Percentiles rank a stretch among this genome's conserved stretches.
These are phyloP conservation scores for Pongo pygmaeus DNA, from an alignment of 2,113 vertebrate species.

Conservation along the genomic window DNA sequence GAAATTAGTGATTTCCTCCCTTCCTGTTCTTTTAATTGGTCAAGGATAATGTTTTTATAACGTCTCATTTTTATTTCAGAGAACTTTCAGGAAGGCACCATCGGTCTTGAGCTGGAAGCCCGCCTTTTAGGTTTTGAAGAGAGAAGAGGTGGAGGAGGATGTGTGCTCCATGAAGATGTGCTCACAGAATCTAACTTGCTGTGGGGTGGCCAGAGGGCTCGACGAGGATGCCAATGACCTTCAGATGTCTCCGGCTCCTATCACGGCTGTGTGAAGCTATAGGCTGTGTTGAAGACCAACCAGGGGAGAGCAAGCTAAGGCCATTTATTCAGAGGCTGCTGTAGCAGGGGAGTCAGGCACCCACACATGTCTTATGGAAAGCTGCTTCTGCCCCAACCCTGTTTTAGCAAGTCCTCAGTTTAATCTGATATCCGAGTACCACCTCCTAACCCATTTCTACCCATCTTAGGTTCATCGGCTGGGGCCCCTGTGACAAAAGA, in stretches of 20 bases:
- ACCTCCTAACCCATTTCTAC: no score
- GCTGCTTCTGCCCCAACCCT: no score
- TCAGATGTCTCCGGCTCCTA: background rate
- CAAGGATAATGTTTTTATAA: background rate
- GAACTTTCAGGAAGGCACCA: background rate
- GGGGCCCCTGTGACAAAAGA: no score
- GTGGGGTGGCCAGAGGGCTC: rapidly evolving
- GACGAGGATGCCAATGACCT: rapidly evolving
- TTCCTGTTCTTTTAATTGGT: background rate
- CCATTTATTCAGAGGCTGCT: no score
- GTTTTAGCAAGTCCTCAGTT: no score
- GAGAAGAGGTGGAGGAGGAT: background rate
- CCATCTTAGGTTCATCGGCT: no score
- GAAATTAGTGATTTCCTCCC: background rate
- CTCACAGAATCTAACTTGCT: background rate
- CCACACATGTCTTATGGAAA: no score
- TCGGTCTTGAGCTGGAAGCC: background rate
- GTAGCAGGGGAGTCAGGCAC: no score
- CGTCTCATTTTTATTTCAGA: background rate
- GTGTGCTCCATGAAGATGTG: background rate
- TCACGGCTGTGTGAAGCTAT: rapidly evolving
- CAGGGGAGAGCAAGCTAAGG: no score
- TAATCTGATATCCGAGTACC: no score
- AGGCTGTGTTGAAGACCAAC: no score
- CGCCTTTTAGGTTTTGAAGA: background rate